Evolutionary conservation across 2,888 invertebrate species (phyloP), one percentile per base, ranked within the genome.

Genomic region (Cartodere bifasciata): DNA sequence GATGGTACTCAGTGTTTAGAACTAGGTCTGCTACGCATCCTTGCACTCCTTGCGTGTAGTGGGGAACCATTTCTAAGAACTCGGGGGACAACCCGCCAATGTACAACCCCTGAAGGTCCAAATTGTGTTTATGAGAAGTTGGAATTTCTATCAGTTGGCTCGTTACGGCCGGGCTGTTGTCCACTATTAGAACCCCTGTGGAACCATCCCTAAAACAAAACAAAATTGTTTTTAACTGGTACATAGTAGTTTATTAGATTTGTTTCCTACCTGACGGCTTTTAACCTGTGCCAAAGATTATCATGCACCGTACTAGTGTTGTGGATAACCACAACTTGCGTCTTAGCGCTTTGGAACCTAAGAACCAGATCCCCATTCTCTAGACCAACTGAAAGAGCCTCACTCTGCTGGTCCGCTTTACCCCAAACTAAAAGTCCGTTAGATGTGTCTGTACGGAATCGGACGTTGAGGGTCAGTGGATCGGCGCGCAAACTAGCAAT

Each of bases 251-350:
- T 12, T 13, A 15, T 10, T 25, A 4, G 15, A 26, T 13, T 10
- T 26, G 14, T 12, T 13, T 28, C 52, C 56, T 57, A 83, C 84
- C 83, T 75, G 44, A 76, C 72, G 22, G 78, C 76, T 51, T 75
- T 68, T 37, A 84, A 70, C 38, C 76, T 66, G 59, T 86, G 85
- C 85, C 85, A 88, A 30, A 84, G 67, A 23, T 90, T 90, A 57
- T 94, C 91, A 60, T 87, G 84, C 21, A 94, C 76, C 55, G 76
- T 75, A 7, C 86, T 82, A 46, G 73, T 71, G 60, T 91, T 91
- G 47, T 87, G 86, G 38, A 77, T 70, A 29, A 92, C 79, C 39
- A 79, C 70, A 28, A 83, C 82, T 53, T 88, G 86, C 1, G 88
- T 90, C 43, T 83, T 83, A 26, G 88, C 87, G 42, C 90, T 68